Evolutionary conservation across 2,797 vertebrate genomes (phyloP).

Genomic region (Myotis myotis): DNA sequence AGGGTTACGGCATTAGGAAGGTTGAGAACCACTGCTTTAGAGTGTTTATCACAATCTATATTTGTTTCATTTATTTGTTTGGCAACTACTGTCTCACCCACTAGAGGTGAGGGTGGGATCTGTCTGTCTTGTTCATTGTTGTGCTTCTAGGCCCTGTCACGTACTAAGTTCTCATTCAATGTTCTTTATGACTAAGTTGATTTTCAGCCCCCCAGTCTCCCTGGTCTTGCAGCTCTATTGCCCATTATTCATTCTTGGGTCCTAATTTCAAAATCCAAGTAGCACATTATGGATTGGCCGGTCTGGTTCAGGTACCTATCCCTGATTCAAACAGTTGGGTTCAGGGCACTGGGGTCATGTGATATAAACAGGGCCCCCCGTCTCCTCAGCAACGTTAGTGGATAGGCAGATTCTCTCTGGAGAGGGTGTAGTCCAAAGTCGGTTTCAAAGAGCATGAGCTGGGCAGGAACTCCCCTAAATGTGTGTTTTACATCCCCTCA

Average conservation of each 20-base stretch:
- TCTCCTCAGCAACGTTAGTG: not conserved
- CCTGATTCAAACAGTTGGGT: not conserved
- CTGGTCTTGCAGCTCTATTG: not conserved
- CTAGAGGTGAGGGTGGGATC: not conserved
- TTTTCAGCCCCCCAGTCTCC: not conserved
- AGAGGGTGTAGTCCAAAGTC: not conserved
- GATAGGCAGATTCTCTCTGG: not conserved
- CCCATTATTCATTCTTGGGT: not conserved
- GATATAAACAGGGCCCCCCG: not conserved
- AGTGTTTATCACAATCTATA: not conserved
- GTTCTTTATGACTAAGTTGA: not conserved
- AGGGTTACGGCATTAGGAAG: too few species aligned
- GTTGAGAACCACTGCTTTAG: too few species aligned
- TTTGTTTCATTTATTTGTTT: not conserved
- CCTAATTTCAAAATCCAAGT: constrained; percentile 20
- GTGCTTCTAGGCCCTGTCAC: not conserved
- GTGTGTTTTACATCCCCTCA: not conserved
- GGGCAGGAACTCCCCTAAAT: not conserved
- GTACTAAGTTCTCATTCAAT: not conserved
- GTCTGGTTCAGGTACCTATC: not conserved
- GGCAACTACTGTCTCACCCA: not conserved
- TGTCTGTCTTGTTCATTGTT: not conserved
- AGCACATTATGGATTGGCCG: not conserved
- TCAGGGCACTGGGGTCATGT: not conserved
- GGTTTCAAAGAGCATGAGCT: not conserved